A percentile compares a stretch with the other conserved stretches of the same genome.
These are phyloP conservation scores for Nautilus pompilius DNA, from an alignment of 1,140 invertebrate genomes.

Conservation along the genomic window DNA sequence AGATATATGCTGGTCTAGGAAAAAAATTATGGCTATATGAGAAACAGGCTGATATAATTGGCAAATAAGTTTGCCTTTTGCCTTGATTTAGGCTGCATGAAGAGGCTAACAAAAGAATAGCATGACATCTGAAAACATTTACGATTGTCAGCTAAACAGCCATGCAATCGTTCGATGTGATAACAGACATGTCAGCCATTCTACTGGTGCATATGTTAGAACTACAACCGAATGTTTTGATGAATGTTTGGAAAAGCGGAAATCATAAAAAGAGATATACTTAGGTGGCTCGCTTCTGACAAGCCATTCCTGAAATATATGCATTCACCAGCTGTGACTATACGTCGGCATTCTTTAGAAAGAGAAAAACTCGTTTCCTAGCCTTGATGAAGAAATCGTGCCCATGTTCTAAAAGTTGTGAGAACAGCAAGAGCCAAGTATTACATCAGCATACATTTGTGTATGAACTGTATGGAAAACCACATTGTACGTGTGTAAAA, in stretches of 20 bases:
- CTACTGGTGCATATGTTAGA: neutral
- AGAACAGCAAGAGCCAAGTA: neutral
- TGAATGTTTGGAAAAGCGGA: conserved; percentile 6
- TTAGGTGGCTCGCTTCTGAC: conserved; percentile 1
- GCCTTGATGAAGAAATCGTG: neutral
- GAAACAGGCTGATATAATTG: neutral
- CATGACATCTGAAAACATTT: conserved; percentile 1
- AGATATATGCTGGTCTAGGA: conserved; percentile 6
- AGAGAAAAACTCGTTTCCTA: too few relatives aligned
- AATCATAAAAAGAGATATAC: conserved; percentile 8
- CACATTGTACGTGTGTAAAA: neutral
- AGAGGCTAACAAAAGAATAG: conserved; percentile 10
- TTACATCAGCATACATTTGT: conserved; percentile 2
- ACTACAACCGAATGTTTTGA: conserved; percentile 9
- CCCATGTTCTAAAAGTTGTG: neutral
- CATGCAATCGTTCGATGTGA: too few relatives aligned
- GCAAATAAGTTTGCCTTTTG: neutral
- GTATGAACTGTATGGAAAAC: conserved; percentile 7
- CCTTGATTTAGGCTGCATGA: neutral
- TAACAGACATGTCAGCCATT: neutral
- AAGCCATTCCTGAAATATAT: conserved; percentile 10
- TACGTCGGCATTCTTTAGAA: conserved; percentile 9
- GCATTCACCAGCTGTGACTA: conserved; percentile 13
- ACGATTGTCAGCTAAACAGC: neutral
- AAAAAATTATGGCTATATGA: neutral